These are phyloP conservation scores for Falco rusticolus DNA, from an alignment of 2,797 vertebrate genomes.

Conservation along the genomic window DNA sequence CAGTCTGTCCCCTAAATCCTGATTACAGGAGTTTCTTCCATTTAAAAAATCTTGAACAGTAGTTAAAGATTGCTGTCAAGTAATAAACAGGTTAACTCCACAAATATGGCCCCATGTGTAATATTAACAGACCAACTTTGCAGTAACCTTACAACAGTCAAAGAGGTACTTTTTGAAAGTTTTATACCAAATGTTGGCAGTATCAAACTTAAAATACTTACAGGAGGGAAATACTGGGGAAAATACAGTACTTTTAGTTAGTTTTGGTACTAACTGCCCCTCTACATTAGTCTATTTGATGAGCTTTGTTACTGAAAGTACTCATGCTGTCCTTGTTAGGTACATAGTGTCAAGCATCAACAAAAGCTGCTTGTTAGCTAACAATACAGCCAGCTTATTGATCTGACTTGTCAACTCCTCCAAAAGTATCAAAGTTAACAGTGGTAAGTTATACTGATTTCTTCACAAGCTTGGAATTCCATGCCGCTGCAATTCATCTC, in stretches of 20 bases:
- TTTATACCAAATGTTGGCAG: neutral
- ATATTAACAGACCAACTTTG: neutral
- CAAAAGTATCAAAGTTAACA: neutral
- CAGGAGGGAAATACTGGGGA: neutral
- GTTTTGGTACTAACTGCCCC: neutral
- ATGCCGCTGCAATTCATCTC: neutral
- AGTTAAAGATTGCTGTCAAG: neutral
- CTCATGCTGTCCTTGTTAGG: neutral
- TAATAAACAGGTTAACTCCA: neutral
- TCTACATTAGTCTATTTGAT: neutral
- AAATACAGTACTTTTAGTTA: neutral
- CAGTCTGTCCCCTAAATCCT: neutral
- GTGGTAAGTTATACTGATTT: neutral
- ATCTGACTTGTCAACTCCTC: neutral
- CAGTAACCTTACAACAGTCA: neutral
- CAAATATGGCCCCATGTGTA: accelerated
- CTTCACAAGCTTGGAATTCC: neutral
- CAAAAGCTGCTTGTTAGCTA: neutral
- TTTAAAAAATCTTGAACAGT: neutral
- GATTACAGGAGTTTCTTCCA: neutral
- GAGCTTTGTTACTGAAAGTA: neutral
- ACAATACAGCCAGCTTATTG: neutral
- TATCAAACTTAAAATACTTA: neutral
- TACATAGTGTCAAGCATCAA: neutral
- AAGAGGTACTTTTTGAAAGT: neutral